These are phyloP conservation scores for Aphidius ervi DNA, from an alignment of 1,140 invertebrate species.

Conservation along the genomic window DNA sequence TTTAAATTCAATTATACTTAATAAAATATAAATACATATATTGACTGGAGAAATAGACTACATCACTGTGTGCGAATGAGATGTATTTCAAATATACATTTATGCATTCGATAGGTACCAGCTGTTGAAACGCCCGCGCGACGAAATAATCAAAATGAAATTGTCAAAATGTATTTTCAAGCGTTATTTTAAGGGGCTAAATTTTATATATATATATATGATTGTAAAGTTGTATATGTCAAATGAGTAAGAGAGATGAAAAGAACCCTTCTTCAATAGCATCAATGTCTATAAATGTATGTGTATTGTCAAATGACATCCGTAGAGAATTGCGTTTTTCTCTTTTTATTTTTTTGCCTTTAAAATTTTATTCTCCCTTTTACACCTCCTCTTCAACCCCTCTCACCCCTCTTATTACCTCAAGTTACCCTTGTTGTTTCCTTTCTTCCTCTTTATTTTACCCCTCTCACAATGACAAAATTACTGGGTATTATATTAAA, in stretches of 20 bases:
- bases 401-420: not conserved
- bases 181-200: conserved; percentile 49
- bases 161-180: conserved; percentile 49
- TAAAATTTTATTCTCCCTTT: not conserved
- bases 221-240: not conserved
- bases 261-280: conserved; percentile 38
- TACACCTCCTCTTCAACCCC: not conserved
- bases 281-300: conserved; percentile 15
- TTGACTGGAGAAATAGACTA: conserved; percentile 2
- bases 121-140: conserved; percentile 37
- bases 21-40: conserved; percentile 1
- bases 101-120: conserved; percentile 29
- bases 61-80: not conserved
- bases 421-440: not conserved
- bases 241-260: conserved; percentile 12
- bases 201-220: conserved; percentile 4
- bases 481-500: conserved; percentile 49
- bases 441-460: not conserved
- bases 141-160: conserved; percentile 52
- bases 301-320: conserved; percentile 37
- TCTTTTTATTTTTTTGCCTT: conserved; percentile 12
- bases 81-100: conserved; percentile 9
- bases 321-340: conserved; percentile 46
- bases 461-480: conserved; percentile 26
- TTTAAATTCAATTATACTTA: not conserved